phyloP scores from a whole-genome alignment of 2,113 vertebrate genomes.

The Asarcornis scutulata region DNA sequence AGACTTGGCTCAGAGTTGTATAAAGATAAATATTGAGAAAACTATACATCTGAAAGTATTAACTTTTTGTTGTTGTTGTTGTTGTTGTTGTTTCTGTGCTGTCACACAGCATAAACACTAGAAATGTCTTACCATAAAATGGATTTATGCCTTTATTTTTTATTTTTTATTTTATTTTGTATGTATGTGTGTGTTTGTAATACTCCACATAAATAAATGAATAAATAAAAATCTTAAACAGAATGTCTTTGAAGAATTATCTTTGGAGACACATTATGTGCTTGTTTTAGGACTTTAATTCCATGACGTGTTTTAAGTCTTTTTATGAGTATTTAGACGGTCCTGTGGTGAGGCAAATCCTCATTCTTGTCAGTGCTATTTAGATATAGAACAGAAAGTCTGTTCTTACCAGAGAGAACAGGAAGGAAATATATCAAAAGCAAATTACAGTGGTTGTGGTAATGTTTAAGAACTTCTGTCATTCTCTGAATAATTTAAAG shows the following conservation, averaged over 20 bases:
- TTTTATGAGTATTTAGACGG: background rate
- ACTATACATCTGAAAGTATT: background rate
- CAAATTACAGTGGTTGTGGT: background rate
- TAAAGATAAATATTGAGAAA: background rate
- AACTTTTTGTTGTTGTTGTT: background rate
- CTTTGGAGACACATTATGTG: background rate
- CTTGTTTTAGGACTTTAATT: background rate
- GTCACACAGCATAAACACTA: background rate
- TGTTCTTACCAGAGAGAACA: background rate
- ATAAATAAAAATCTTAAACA: background rate
- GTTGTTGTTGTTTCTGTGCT: background rate
- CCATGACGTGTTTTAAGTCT: background rate
- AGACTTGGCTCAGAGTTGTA: background rate
- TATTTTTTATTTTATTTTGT: background rate
- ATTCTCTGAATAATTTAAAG: background rate
- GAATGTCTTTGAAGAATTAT: background rate
- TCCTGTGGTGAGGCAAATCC: background rate
- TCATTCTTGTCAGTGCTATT: background rate
- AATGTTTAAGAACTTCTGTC: background rate
- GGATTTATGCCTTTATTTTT: background rate
- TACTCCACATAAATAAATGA: background rate
- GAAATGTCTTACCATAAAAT: background rate
- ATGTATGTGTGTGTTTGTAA: background rate
- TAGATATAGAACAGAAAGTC: background rate
- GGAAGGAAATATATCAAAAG: background rate